phyloP scores from a whole-genome alignment of 2,113 vertebrate species.

The Ailurus styani region DNA sequence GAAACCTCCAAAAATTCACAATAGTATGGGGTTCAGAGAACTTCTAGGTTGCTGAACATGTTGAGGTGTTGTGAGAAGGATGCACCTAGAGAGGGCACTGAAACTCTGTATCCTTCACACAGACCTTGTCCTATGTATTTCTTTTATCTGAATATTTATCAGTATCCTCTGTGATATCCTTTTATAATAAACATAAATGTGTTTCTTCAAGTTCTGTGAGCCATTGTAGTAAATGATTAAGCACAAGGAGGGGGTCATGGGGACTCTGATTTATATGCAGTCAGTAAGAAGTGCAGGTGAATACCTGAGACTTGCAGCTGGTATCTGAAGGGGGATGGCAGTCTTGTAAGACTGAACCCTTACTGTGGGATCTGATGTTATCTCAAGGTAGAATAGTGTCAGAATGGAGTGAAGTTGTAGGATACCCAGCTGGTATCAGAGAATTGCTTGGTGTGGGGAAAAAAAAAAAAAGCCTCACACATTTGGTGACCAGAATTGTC shows the following conservation, averaged over 20 bases:
- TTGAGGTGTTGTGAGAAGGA: background rate
- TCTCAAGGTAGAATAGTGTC: background rate
- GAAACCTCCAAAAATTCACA: background rate
- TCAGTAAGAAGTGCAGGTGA: background rate
- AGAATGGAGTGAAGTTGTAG: background rate
- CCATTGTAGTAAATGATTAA: background rate
- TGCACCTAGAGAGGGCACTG: background rate
- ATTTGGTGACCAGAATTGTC: background rate
- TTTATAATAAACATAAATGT: background rate
- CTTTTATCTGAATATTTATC: background rate
- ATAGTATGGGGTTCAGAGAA: background rate
- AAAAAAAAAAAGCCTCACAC: background rate
- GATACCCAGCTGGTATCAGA: background rate
- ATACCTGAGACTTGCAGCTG: background rate
- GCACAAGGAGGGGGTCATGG: background rate
- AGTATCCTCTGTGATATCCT: background rate
- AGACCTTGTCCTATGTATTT: background rate
- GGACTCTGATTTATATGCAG: background rate
- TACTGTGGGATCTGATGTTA: background rate
- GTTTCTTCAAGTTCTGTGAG: background rate
- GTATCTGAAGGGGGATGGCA: background rate
- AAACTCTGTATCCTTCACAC: background rate
- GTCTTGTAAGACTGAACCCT: background rate
- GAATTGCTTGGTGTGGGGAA: background rate
- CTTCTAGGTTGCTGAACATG: background rate